phyloP scores from a whole-genome alignment of 2,797 vertebrate species.

The Sebastes glaucus region DNA sequence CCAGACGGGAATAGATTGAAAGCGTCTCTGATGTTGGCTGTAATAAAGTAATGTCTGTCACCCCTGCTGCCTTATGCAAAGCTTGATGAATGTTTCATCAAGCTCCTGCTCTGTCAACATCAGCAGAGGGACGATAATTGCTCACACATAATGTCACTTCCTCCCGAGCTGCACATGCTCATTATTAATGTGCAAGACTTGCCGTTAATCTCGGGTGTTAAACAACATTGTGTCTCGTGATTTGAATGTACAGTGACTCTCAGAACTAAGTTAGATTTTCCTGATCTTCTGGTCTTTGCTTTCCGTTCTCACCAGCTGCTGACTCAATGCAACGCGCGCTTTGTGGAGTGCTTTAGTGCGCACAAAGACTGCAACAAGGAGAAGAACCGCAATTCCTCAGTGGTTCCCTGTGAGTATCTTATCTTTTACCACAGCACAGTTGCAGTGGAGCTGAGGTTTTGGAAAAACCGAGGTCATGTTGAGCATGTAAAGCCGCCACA shows the following conservation, averaged over 20 bases:
- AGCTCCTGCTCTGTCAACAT: conserved; percentile 53
- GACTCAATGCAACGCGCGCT: conserved; percentile 94
- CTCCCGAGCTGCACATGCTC: conserved; percentile 27
- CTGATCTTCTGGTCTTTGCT: conserved; percentile 1
- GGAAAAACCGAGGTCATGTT: conserved; percentile 25
- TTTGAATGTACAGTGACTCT: conserved; percentile 19
- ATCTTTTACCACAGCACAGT: conserved; percentile 18
- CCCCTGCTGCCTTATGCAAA: conserved; percentile 56
- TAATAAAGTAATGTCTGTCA: conserved; percentile 67
- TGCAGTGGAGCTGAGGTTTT: conserved; percentile 19
- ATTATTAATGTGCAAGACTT: conserved; percentile 25
- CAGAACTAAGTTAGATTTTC: background rate
- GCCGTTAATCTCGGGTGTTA: conserved; percentile 21
- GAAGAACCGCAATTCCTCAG: conserved; percentile 98
- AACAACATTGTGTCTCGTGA: conserved; percentile 17
- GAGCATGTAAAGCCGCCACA: background rate
- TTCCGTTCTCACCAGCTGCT: conserved; percentile 85
- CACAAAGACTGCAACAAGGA: conserved; percentile 99
- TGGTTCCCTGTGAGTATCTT: conserved; percentile 93
- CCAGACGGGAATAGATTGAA: conserved; percentile 37
- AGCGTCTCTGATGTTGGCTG: conserved; percentile 59
- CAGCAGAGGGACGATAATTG: conserved; percentile 61
- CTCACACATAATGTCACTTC: conserved; percentile 54
- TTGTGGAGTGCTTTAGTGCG: conserved; percentile 95
- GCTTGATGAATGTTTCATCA: conserved; percentile 67